A percentile compares a stretch with the other conserved stretches of the same genome.
Evolutionary conservation across 2,888 invertebrate genomes (phyloP).

Genomic region (Pyrrhia umbra): DNA sequence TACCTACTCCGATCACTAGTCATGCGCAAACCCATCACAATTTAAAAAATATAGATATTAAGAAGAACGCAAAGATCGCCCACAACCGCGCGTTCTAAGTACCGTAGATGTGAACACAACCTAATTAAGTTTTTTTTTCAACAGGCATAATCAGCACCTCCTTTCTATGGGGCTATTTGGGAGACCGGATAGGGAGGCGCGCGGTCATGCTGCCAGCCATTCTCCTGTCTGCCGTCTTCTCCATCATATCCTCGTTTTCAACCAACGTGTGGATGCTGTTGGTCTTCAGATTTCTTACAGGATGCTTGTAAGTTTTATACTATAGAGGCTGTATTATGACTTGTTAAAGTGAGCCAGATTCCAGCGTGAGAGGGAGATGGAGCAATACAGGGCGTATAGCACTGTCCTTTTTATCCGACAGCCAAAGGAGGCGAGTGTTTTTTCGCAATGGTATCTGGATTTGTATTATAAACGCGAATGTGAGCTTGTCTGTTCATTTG

Average conservation of each 20-base stretch:
- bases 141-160: conserved; percentile 93
- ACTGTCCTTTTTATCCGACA: too few species aligned
- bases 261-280: conserved; percentile 90
- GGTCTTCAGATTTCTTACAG: conserved; percentile 91
- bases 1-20: too few species aligned
- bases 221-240: conserved; percentile 87
- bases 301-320: conserved; percentile 89
- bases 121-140: neutral
- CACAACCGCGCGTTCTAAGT: neutral
- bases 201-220: conserved; percentile 89
- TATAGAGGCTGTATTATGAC: too few species aligned
- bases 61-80: neutral
- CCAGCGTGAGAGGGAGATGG: too few species aligned
- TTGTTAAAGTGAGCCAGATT: too few species aligned
- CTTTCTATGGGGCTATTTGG: conserved; percentile 94
- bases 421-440: too few species aligned
- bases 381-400: too few species aligned
- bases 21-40: neutral
- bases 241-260: conserved; percentile 91
- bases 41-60: too few species aligned
- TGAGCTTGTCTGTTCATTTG: too few species aligned
- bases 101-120: neutral
- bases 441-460: too few species aligned
- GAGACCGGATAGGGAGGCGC: conserved; percentile 93
- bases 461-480: too few species aligned